These are phyloP conservation scores for Dendrolimus houi DNA, from an alignment of 2,888 invertebrate genomes.

Conservation along the genomic window DNA sequence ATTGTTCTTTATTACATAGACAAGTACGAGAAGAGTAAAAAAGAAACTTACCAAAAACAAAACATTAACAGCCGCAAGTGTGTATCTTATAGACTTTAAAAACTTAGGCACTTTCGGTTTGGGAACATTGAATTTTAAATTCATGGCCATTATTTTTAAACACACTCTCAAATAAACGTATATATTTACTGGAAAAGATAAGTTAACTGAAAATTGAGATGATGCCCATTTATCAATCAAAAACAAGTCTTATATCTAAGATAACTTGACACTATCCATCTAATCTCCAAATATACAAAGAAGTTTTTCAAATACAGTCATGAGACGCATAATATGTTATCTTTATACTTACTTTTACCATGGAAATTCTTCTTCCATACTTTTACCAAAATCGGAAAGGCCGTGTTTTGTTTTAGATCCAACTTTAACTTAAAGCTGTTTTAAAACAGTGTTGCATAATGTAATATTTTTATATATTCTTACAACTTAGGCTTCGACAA, in stretches of 20 bases:
- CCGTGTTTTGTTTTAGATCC: no score
- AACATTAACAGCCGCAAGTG: slow-evolving; percentile 83
- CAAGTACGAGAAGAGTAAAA: no score
- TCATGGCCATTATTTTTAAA: slow-evolving; percentile 23
- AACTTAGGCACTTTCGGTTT: slow-evolving; percentile 54
- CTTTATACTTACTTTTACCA: not conserved
- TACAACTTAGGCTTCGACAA: no score
- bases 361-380: no score
- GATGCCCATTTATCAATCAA: slow-evolving; percentile 45
- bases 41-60: slow-evolving; percentile 82
- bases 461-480: no score
- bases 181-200: slow-evolving; percentile 22
- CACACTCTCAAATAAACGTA: slow-evolving; percentile 12
- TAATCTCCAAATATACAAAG: slow-evolving; percentile 35
- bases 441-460: no score
- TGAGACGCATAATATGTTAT: not conserved
- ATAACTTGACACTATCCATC: slow-evolving; percentile 57
- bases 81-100: slow-evolving; percentile 78
- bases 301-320: slow-evolving; percentile 8
- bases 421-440: no score
- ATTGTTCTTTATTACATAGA: no score
- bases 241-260: slow-evolving; percentile 39
- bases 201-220: slow-evolving; percentile 40
- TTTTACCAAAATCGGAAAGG: no score
- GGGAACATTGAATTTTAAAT: slow-evolving; percentile 70